These are phyloP conservation scores for Nephrotoma appendiculata DNA, from an alignment of 2,888 invertebrate genomes.

Conservation along the genomic window DNA sequence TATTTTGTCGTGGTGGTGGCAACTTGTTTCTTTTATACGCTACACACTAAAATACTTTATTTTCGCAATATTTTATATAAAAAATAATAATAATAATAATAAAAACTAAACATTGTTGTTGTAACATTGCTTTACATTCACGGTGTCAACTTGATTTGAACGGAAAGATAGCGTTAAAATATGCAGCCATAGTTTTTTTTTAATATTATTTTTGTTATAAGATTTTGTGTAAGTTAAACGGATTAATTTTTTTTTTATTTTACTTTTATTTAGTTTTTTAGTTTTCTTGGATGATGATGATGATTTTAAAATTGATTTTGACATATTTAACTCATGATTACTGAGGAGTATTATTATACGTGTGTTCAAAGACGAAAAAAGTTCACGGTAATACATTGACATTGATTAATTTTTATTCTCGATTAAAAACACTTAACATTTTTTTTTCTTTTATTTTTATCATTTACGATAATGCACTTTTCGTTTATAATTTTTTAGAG, in stretches of 20 bases:
- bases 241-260: background rate
- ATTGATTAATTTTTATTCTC: background rate
- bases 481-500: background rate
- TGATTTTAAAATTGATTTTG: background rate
- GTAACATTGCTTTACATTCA: slow-evolving; percentile 6
- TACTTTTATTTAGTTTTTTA: background rate
- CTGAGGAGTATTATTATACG: background rate
- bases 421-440: background rate
- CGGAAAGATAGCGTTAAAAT: slow-evolving; percentile 9
- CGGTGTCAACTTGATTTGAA: slow-evolving; percentile 8
- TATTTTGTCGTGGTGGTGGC: slow-evolving; percentile 6
- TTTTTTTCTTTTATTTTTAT: background rate
- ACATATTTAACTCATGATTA: background rate
- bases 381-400: background rate
- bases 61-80: background rate
- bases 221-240: background rate
- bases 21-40: slow-evolving; percentile 4
- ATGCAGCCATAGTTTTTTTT: slow-evolving; percentile 2
- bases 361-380: background rate
- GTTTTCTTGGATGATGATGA: background rate
- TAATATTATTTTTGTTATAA: background rate
- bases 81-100: background rate
- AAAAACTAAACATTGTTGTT: background rate
- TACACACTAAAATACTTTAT: background rate
- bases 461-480: background rate